Conservation (phyloP, 2,888 invertebrate genomes). For the Xiphydria camelus region DNA sequence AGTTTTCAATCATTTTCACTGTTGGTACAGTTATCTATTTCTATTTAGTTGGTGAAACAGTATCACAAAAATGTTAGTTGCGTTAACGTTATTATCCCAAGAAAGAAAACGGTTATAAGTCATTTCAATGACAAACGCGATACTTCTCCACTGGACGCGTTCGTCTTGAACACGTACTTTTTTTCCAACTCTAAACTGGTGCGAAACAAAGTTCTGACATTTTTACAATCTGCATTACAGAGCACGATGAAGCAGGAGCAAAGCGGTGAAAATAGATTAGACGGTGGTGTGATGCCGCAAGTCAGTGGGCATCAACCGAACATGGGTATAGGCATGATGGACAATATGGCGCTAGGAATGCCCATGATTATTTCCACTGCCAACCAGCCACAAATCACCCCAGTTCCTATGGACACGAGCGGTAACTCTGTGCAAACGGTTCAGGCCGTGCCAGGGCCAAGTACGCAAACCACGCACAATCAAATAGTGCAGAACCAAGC, state of each 20-base stretch:
- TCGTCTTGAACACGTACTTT: not conserved
- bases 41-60: no score
- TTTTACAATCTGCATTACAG: slow-evolving; percentile 34
- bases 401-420: slow-evolving; percentile 53
- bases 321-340: slow-evolving; percentile 52
- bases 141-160: not conserved
- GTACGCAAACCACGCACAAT: slow-evolving; percentile 39
- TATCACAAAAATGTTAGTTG: no score
- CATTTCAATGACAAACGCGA: not conserved
- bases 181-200: no score
- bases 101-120: no score
- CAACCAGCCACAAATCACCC: slow-evolving; percentile 49
- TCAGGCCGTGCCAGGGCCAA: slow-evolving; percentile 50
- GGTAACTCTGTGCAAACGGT: slow-evolving; percentile 45
- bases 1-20: no score
- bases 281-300: slow-evolving; percentile 48
- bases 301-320: slow-evolving; percentile 47
- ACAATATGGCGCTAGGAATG: slow-evolving; percentile 49
- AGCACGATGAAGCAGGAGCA: slow-evolving; percentile 51
- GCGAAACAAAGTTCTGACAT: no score
- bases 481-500: slow-evolving; percentile 45
- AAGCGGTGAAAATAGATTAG: slow-evolving; percentile 50
- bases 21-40: no score
- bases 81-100: no score
- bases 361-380: slow-evolving; percentile 45